These are phyloP conservation scores for Macrostomum lignano DNA, from an alignment of 1,140 invertebrate genomes.

Conservation along the genomic window DNA sequence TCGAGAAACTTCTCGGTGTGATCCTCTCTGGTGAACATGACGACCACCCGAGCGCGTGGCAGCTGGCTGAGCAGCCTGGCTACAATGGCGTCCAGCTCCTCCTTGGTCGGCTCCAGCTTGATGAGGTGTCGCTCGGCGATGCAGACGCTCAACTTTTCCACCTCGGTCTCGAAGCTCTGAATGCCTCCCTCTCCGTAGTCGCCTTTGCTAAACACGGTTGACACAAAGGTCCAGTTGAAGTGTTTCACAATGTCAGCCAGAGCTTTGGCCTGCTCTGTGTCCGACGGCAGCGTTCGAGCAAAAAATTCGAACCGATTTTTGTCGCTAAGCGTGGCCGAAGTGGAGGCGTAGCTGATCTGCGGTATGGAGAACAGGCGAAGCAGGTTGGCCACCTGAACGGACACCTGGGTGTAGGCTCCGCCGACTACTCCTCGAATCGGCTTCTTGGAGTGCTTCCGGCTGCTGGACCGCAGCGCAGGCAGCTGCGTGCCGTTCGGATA, in stretches of 20 bases:
- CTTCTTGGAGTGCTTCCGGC: constrained; percentile 13
- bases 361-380: constrained; percentile 39
- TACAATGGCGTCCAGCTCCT: constrained; percentile 36
- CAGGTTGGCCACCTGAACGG: constrained; percentile 40
- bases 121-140: constrained; percentile 42
- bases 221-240: constrained; percentile 40
- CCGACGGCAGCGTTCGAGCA: constrained; percentile 34
- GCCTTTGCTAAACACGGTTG: constrained; percentile 37
- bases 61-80: constrained; percentile 29
- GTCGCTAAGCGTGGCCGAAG: constrained; percentile 38
- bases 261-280: constrained; percentile 40
- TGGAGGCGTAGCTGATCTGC: constrained; percentile 40
- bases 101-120: constrained; percentile 32
- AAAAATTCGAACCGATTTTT: constrained; percentile 40
- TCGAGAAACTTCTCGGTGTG: constrained; percentile 32
- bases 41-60: constrained; percentile 26
- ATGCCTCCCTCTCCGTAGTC: constrained; percentile 38
- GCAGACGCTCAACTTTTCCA: constrained; percentile 39
- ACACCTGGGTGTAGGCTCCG: constrained; percentile 34
- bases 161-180: constrained; percentile 36
- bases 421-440: constrained; percentile 21
- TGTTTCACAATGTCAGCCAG: constrained; percentile 40
- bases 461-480: constrained; percentile 20
- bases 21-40: constrained; percentile 40
- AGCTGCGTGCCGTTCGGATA: constrained; percentile 18